These are phyloP conservation scores for Oedothorax gibbosus DNA, from an alignment of 1,140 invertebrate species.

Conservation along the genomic window DNA sequence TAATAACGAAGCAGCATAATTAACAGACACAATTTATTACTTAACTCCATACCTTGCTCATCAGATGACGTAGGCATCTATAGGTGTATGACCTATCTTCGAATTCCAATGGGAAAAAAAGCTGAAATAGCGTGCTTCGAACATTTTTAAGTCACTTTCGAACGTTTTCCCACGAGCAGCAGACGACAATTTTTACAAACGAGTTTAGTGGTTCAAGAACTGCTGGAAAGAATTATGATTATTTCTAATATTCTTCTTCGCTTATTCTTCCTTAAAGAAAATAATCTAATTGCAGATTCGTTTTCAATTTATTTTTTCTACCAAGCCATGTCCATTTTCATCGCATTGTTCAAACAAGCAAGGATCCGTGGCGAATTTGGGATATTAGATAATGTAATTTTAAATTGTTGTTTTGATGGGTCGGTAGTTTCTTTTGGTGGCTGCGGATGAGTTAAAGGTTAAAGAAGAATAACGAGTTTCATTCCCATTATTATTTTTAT, in stretches of 20 bases:
- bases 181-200: slow-evolving; percentile 4
- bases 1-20: too few relatives aligned
- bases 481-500: too few relatives aligned
- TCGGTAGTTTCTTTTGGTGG: too few relatives aligned
- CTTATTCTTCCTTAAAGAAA: slow-evolving; percentile 3
- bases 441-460: too few relatives aligned
- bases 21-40: too few relatives aligned
- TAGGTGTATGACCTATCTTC: slow-evolving; percentile 2
- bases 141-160: slow-evolving; percentile 7
- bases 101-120: background rate
- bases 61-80: background rate
- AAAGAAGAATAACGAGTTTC: too few relatives aligned
- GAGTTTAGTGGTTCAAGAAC: background rate
- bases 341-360: background rate
- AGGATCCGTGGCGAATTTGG: too few relatives aligned
- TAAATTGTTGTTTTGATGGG: too few relatives aligned
- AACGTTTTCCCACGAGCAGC: slow-evolving; percentile 30
- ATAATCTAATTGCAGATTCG: slow-evolving; percentile 48
- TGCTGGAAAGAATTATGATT: background rate
- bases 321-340: background rate
- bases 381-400: too few relatives aligned
- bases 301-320: slow-evolving; percentile 15
- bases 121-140: background rate
- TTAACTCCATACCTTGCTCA: too few relatives aligned
- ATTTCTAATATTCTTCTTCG: slow-evolving; percentile 31